A percentile compares a stretch with the other conserved stretches of the same genome.
phyloP scores from a whole-genome alignment of 2,888 invertebrate species.

The Holacanthella duospinosa region DNA sequence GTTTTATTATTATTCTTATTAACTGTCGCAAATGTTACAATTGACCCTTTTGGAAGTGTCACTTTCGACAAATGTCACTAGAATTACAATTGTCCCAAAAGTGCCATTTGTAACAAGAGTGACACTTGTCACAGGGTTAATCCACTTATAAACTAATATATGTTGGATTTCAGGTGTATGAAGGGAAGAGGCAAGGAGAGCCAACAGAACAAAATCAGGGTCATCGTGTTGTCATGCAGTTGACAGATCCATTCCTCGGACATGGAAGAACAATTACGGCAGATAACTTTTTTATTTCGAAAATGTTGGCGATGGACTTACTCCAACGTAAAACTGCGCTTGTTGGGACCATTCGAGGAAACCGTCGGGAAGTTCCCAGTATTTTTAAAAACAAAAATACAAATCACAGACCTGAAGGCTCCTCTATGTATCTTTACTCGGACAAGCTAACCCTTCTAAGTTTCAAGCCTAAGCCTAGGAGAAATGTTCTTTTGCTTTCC shows the following conservation, averaged over 20 bases:
- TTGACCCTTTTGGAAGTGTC: no score
- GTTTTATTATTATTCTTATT: no score
- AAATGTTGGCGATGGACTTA: background rate
- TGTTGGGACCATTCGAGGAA: background rate
- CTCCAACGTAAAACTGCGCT: background rate
- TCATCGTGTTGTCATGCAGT: background rate
- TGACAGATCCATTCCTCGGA: background rate
- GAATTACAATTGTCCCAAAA: no score
- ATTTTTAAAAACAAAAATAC: background rate
- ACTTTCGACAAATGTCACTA: no score
- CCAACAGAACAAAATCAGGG: background rate
- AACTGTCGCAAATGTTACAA: no score
- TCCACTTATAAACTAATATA: no score
- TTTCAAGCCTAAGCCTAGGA: background rate
- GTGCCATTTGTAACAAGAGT: background rate
- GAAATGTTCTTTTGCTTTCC: no score
- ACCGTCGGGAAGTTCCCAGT: no score
- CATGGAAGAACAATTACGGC: background rate
- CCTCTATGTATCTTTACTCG: background rate
- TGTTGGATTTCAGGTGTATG: background rate
- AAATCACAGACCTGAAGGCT: no score
- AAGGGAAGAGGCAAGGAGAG: background rate
- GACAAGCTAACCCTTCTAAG: background rate
- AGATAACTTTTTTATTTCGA: background rate
- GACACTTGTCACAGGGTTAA: background rate